phyloP scores from a whole-genome alignment of 2,888 invertebrate species.

The Limnephilus auricula region DNA sequence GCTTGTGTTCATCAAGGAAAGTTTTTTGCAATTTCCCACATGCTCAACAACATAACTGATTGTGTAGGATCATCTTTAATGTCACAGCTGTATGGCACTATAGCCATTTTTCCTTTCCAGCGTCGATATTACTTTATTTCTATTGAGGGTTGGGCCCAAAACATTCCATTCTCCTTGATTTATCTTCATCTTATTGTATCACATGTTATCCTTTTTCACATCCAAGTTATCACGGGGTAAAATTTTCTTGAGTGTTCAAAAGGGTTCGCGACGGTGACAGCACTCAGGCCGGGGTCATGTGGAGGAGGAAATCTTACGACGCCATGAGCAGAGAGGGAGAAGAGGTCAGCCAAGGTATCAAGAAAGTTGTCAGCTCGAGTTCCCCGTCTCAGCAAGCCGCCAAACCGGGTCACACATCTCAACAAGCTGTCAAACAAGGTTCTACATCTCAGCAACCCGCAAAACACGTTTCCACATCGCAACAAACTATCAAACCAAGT shows the following conservation, averaged over 20 bases:
- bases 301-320: conserved; percentile 17
- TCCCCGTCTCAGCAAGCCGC: neutral
- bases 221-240: conserved; percentile 65
- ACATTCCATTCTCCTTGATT: too few species aligned
- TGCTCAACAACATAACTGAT: too few species aligned
- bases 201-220: conserved; percentile 18
- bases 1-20: too few species aligned
- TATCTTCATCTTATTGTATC: too few species aligned
- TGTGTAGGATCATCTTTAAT: too few species aligned
- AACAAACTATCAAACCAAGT: neutral
- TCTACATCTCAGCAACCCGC: neutral
- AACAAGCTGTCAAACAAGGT: neutral
- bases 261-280: conserved; percentile 61
- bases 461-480: neutral
- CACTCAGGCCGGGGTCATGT: conserved; percentile 11
- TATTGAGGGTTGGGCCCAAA: too few species aligned
- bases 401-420: neutral
- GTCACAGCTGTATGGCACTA: too few species aligned
- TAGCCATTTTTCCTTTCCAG: too few species aligned
- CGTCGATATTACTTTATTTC: too few species aligned
- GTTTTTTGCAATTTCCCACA: too few species aligned
- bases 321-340: neutral
- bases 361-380: conserved; percentile 12
- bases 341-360: neutral
- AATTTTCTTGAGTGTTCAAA: conserved; percentile 66